Conservation (phyloP, 1,140 invertebrate species). For the Neotoxoptera formosana region DNA sequence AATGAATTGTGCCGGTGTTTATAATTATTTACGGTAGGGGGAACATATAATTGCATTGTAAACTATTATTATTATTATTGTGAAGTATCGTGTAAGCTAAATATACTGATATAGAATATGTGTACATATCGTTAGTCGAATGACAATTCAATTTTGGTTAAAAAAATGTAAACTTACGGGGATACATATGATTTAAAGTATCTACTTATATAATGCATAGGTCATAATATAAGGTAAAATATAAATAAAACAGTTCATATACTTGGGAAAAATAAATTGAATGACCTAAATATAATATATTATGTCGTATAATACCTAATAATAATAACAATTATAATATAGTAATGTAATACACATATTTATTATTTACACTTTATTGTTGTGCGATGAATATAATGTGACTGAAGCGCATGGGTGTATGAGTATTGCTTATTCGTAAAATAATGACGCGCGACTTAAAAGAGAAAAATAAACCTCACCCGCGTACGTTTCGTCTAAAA, state of each 20-base stretch:
- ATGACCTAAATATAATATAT: neutral
- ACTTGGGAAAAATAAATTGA: neutral
- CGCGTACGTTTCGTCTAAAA: neutral
- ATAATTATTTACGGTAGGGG: neutral
- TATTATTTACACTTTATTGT: neutral
- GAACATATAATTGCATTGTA: neutral
- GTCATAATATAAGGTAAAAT: neutral
- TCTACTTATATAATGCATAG: neutral
- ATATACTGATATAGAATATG: neutral
- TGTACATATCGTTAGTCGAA: neutral
- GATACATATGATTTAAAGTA: neutral
- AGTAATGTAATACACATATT: neutral
- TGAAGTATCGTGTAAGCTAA: constrained; percentile 4
- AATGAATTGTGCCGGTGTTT: neutral
- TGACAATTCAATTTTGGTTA: constrained; percentile 3
- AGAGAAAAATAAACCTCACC: neutral
- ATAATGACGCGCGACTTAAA: neutral
- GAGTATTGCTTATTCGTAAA: neutral
- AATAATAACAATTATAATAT: too few species aligned
- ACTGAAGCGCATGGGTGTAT: neutral
- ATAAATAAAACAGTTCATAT: neutral
- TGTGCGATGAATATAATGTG: too few species aligned
- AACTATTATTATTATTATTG: neutral
- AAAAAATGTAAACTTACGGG: neutral
- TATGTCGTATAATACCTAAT: neutral